phyloP scores from a whole-genome alignment of 2,113 vertebrate genomes.

The Delphinus delphis region DNA sequence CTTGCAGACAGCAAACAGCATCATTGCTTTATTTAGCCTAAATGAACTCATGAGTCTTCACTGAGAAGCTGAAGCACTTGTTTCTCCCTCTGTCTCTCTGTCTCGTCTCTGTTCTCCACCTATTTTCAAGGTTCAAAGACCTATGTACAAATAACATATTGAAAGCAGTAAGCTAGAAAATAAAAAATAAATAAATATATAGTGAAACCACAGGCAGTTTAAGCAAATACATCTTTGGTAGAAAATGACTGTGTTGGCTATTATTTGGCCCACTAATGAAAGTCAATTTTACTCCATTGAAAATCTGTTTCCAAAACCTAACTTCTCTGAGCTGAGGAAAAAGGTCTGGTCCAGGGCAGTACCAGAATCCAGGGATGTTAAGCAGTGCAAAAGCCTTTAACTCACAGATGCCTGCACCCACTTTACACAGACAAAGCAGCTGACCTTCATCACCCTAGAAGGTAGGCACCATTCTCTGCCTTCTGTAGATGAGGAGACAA shows the following conservation, averaged over 20 bases:
- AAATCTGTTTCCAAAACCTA: background rate
- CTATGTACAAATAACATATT: background rate
- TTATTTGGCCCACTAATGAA: background rate
- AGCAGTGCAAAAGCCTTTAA: background rate
- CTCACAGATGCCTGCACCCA: background rate
- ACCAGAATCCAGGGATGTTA: background rate
- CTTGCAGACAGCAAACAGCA: background rate
- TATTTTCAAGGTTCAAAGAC: background rate
- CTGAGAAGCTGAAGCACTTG: background rate
- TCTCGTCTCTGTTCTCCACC: background rate
- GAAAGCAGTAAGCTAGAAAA: background rate
- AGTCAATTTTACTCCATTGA: background rate
- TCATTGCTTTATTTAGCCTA: slow-evolving; percentile 1
- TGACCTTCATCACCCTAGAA: no score
- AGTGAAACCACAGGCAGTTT: background rate
- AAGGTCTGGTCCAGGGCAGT: background rate
- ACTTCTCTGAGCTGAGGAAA: background rate
- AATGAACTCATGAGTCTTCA: background rate
- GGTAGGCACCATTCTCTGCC: background rate
- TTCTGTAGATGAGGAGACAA: background rate
- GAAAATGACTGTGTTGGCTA: background rate
- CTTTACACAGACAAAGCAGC: background rate
- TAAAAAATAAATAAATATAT: background rate
- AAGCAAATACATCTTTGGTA: background rate
- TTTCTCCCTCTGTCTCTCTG: background rate